Base-by-base conservation (phyloP, 2,113 vertebrate species). In the Syrmaticus mikado region DNA sequence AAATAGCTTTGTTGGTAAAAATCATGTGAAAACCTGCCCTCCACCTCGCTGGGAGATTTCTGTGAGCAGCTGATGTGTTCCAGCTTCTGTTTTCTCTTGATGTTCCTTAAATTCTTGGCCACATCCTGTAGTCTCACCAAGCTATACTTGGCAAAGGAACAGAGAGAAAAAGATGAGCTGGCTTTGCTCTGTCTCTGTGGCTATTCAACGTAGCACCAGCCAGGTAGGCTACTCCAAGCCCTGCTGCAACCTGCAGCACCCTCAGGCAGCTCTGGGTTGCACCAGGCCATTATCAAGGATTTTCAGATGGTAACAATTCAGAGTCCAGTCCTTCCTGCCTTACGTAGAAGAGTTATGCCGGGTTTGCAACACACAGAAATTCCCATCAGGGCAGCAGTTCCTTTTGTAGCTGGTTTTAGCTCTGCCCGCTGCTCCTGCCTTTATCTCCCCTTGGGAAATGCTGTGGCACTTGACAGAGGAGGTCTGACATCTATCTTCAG, bases 61-160 rank as follows among this genome's bases (percentile, higher is more conserved):
- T 92, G 73, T 20, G 74, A 87, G 88, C 65, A 88, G 65, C 50
- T 94, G 92, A 95, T 92, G 88, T 70, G 67, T 82, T 93, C 62
- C 82, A 91, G 67, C 87, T 95, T 87, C 95, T 96, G 84, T 90
- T 93, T 89, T 91, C 75, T 89, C 90, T 71, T 82, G 41, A 82
- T 92, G 77, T 90, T 80, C 74, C 84, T 89, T 85, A 95, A 92
- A 92, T 84, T 91, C 90, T 89, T 93, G 81, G 88, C 77, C 67
- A 91, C 78, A 67, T 92, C 82, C 81, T 78, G 91, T 65, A 57
- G 1, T 81, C 94, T 88, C 82, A 90, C 94, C 94, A 93, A 94
- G 91, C 79, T 61, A 71, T 45, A 82, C 84, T 96, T 97, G 95
- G 95, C 93, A 94, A 61, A 88, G 80, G 68, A 96, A 94, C 30